Evolutionary conservation across 92 coral and sea anemone species (phyloP), one percentile per base, ranked within the genome.

Genomic region (Meandrina meandrites): DNA sequence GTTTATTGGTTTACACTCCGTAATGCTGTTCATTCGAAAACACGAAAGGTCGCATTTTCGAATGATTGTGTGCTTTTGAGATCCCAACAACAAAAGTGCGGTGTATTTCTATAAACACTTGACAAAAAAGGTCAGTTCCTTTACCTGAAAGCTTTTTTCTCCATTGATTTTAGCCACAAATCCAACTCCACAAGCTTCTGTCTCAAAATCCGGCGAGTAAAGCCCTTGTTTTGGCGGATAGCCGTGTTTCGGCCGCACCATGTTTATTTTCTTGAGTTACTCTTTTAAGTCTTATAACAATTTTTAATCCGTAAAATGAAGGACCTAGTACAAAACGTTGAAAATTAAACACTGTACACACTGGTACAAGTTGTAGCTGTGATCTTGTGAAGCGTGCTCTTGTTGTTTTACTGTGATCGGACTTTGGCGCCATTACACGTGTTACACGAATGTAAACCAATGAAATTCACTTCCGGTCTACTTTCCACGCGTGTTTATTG

Each of bases 131-230:
- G 9, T 13, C n/a, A 32, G 24, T 69, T 64, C 15, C 11, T 32
- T 69, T 72, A 95, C 99, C 98, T 95, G 93, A 34, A 93, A 86
- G 22, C 96, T 90, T 75, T 86, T 77, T 78, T 90, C 93, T 13
- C 99, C 99, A 87, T 95, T 88, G 79, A 96, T 95, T 56, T 96
- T 96, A n/a, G 91, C 99, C 37, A 96, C 92, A 89, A 96, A 96
- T 0, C 99, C 99, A 58, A 96, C 97, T 35, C 99, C 99, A 66
- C 99, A 96, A 37, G 99, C 95, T 48, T 91, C 96, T 83, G 68
- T 96, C 72, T 96, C 99, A 72, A 86, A 91, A 7, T 93, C 98
- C 32, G 99, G 98, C 75, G 93, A 93, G 79, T 96, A 96, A 68
- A 96, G 82, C 24, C 99, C 99, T 75, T 91, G 93, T 54, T 96